Percentiles rank a stretch among this genome's conserved stretches.
phyloP scores from a whole-genome alignment of 2,797 vertebrate species.

The Epinephelus awoara region DNA sequence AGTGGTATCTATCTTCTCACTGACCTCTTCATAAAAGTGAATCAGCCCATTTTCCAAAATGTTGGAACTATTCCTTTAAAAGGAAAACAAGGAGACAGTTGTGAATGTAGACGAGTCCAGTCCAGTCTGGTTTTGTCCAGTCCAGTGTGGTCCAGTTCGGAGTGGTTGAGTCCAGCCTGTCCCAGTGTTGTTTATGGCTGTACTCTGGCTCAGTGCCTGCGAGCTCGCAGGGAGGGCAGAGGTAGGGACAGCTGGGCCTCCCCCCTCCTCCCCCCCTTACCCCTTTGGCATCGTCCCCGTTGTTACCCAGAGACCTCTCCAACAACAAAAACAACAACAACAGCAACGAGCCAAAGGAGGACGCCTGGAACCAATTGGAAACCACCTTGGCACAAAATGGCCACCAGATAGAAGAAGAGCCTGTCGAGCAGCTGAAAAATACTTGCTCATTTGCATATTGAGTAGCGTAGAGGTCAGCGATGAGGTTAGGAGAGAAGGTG shows the following conservation, averaged over 20 bases:
- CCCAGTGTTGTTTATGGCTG: slow-evolving; percentile 14
- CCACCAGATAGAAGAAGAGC: slow-evolving; percentile 15
- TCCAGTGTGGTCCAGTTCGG: slow-evolving; percentile 12
- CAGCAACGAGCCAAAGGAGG: slow-evolving; percentile 31
- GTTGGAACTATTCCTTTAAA: background rate
- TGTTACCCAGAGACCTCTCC: slow-evolving; percentile 46
- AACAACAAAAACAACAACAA: slow-evolving; percentile 39
- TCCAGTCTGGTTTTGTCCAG: background rate
- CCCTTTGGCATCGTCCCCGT: slow-evolving; percentile 48
- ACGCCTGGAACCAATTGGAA: slow-evolving; percentile 25
- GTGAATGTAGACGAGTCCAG: background rate
- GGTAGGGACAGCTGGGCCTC: slow-evolving; percentile 78
- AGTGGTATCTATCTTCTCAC: background rate
- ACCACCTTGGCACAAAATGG: slow-evolving; percentile 58
- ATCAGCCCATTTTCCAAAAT: background rate
- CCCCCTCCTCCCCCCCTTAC: slow-evolving; percentile 32
- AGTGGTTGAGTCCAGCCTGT: background rate
- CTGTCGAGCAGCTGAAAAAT: slow-evolving; percentile 8
- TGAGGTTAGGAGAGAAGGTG: slow-evolving; percentile 38
- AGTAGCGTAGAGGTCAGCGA: slow-evolving; percentile 16
- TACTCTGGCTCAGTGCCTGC: slow-evolving; percentile 55
- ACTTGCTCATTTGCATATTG: slow-evolving; percentile 35
- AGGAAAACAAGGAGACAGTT: background rate
- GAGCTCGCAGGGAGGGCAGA: slow-evolving; percentile 66
- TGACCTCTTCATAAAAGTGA: background rate